phyloP scores from a whole-genome alignment of 1,140 invertebrate species.

The Nasonia giraulti region DNA sequence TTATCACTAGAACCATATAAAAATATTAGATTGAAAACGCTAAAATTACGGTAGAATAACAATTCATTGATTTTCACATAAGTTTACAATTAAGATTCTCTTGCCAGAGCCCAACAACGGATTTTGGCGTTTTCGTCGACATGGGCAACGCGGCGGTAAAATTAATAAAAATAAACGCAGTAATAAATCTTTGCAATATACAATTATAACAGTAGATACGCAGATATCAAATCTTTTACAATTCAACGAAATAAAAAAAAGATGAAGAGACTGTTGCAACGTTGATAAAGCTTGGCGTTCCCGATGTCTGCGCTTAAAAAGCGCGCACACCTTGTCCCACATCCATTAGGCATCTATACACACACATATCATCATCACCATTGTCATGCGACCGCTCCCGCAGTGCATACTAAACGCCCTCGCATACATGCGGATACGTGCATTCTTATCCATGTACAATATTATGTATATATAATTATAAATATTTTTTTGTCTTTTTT shows the following conservation, averaged over 20 bases:
- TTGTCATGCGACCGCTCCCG: not conserved
- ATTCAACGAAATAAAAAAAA: not conserved
- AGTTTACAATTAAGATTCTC: not conserved
- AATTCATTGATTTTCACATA: not conserved
- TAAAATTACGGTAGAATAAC: not conserved
- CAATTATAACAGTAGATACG: not conserved
- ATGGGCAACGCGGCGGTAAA: not conserved
- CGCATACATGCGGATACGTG: constrained; percentile 4
- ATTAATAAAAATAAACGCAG: not conserved
- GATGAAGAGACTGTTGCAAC: not conserved
- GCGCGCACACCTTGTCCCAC: not conserved
- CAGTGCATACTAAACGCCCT: not conserved
- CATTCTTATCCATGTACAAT: not conserved
- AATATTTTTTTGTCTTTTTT: constrained; percentile 24
- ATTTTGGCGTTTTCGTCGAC: not conserved
- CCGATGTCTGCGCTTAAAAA: not conserved
- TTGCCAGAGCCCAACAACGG: not conserved
- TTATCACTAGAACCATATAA: not conserved
- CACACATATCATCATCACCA: not conserved
- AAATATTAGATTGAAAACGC: not conserved
- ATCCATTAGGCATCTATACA: not conserved
- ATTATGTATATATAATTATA: constrained; percentile 22
- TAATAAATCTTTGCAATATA: not conserved
- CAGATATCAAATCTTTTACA: not conserved
- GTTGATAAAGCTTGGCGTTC: not conserved